Conservation (phyloP, 2,113 vertebrate species). For the Etheostoma spectabile region DNA sequence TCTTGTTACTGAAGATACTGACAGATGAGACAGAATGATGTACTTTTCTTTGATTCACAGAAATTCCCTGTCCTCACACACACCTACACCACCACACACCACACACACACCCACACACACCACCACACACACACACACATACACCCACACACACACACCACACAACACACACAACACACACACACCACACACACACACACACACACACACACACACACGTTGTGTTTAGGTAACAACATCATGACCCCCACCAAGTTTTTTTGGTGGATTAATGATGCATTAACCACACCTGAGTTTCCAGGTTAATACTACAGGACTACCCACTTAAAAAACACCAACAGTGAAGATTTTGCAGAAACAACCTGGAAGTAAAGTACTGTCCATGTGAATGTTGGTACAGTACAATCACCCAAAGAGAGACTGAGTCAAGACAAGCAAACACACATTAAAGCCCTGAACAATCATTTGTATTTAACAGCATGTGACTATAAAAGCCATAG, state of each 20-base stretch:
- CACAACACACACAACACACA: too few relatives aligned
- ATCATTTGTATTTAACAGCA: neutral
- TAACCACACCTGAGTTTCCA: neutral
- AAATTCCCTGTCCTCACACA: conserved; percentile 20
- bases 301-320: too few relatives aligned
- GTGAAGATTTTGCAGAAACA: neutral
- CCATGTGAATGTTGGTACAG: neutral
- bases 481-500: neutral
- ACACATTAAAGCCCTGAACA: neutral
- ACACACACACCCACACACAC: too few relatives aligned
- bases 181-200: too few relatives aligned
- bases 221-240: too few relatives aligned
- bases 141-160: too few relatives aligned
- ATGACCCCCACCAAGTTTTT: too few relatives aligned
- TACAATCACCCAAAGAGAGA: neutral
- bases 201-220: too few relatives aligned
- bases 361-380: neutral
- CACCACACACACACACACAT: too few relatives aligned
- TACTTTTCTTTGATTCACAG: conserved; percentile 30
- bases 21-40: conserved; percentile 20
- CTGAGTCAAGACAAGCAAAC: neutral
- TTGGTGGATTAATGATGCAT: neutral
- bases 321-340: neutral
- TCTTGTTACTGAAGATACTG: conserved; percentile 32
- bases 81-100: too few relatives aligned